phyloP scores from a whole-genome alignment of 2,797 vertebrate species.

The Sebastes minor region DNA sequence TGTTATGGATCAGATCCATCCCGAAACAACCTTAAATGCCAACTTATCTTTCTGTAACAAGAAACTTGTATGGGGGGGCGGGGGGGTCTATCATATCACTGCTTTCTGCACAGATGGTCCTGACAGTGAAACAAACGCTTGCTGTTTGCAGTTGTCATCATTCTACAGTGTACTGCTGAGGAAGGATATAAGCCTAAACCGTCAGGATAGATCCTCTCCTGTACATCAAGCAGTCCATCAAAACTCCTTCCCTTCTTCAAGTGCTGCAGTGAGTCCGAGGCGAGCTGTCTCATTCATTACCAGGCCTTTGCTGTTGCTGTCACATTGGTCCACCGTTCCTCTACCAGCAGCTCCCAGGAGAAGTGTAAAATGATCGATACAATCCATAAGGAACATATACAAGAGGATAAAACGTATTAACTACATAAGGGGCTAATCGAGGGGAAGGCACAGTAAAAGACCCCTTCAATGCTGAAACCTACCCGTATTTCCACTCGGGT shows the following conservation, averaged over 20 bases:
- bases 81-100: constrained; percentile 4
- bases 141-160: constrained; percentile 34
- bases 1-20: not conserved
- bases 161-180: constrained; percentile 5
- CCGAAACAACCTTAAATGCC: not conserved
- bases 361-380: constrained; percentile 71
- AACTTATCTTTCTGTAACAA: constrained; percentile 8
- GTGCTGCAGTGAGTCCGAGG: constrained; percentile 19
- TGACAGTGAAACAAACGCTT: constrained; percentile 21
- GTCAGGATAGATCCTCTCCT: constrained; percentile 10
- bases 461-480: constrained; percentile 53
- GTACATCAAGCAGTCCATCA: constrained; percentile 39
- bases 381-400: constrained; percentile 73
- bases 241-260: constrained; percentile 19
- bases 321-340: constrained; percentile 61
- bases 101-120: constrained; percentile 27
- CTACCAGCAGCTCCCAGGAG: constrained; percentile 53
- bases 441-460: constrained; percentile 55
- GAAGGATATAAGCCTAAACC: constrained; percentile 25
- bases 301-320: constrained; percentile 65
- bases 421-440: constrained; percentile 67
- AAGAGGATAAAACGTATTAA: constrained; percentile 76
- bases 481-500: constrained; percentile 56
- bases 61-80: constrained; percentile 2
- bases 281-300: constrained; percentile 48